phyloP scores from a whole-genome alignment of 2,113 vertebrate species.

The Prolemur simus region DNA sequence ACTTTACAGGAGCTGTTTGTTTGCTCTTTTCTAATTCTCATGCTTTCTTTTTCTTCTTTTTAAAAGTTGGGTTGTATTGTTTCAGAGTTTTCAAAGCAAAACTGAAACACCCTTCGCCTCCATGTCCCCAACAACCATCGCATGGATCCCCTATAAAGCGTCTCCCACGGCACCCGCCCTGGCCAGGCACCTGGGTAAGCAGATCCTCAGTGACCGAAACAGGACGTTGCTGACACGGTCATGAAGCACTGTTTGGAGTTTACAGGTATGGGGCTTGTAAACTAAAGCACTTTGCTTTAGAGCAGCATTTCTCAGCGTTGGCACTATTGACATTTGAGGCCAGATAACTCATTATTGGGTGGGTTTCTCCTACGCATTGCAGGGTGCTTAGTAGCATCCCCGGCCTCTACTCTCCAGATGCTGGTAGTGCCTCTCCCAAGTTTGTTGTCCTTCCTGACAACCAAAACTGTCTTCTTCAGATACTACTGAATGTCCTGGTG shows the following conservation, averaged over 20 bases:
- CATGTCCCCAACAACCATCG: accelerated
- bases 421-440: not conserved
- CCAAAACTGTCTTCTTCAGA: not conserved
- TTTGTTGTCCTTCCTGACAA: not conserved
- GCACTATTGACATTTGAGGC: accelerated
- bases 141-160: not conserved
- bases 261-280: not conserved
- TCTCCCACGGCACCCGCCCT: accelerated
- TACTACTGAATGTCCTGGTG: not conserved
- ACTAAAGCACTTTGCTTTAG: not conserved
- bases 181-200: too few species aligned
- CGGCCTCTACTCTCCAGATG: not conserved
- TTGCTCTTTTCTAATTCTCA: not conserved
- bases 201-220: not conserved
- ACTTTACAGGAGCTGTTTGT: not conserved
- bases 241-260: not conserved
- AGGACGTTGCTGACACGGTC: not conserved
- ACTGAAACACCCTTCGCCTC: not conserved
- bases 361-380: accelerated
- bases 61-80: not conserved
- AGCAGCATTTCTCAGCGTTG: not conserved
- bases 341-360: not conserved
- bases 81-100: not conserved
- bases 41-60: not conserved
- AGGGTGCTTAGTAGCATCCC: not conserved